Percentiles rank a stretch among this genome's conserved stretches.
These are phyloP conservation scores for Pandemis cinnamomeana DNA, from an alignment of 2,888 invertebrate species.

Conservation along the genomic window DNA sequence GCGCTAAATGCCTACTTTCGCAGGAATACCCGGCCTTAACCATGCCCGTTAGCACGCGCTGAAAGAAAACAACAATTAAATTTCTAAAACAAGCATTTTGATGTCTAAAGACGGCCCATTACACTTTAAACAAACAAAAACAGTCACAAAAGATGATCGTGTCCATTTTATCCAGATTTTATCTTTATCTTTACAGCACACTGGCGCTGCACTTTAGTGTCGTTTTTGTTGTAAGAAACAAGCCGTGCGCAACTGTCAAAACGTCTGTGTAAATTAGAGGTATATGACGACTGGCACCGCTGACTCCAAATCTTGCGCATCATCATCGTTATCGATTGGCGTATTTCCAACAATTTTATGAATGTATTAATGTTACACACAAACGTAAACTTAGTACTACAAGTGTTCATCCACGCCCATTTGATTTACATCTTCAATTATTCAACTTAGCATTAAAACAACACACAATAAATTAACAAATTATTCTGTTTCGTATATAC, in stretches of 20 bases:
- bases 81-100: neutral
- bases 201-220: conserved; percentile 49
- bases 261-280: conserved; percentile 51
- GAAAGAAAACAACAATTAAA: conserved; percentile 11
- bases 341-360: neutral
- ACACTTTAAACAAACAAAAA: conserved; percentile 30
- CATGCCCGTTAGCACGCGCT: neutral
- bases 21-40: too few species aligned
- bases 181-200: conserved; percentile 43
- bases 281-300: conserved; percentile 27
- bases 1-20: too few species aligned
- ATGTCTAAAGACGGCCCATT: conserved; percentile 16
- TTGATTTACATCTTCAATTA: too few species aligned
- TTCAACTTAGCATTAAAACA: too few species aligned
- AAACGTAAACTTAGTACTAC: too few species aligned
- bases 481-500: neutral
- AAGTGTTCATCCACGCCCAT: too few species aligned
- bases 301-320: conserved; percentile 2
- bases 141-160: conserved; percentile 11
- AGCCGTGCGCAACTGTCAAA: conserved; percentile 55
- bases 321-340: conserved; percentile 5
- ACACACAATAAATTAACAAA: too few species aligned
- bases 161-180: conserved; percentile 28
- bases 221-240: conserved; percentile 61
- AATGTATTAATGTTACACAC: neutral